Evolutionary conservation across 2,888 invertebrate genomes (phyloP), one percentile per base, ranked within the genome.

Genomic region (Falcaria lacertinaria): DNA sequence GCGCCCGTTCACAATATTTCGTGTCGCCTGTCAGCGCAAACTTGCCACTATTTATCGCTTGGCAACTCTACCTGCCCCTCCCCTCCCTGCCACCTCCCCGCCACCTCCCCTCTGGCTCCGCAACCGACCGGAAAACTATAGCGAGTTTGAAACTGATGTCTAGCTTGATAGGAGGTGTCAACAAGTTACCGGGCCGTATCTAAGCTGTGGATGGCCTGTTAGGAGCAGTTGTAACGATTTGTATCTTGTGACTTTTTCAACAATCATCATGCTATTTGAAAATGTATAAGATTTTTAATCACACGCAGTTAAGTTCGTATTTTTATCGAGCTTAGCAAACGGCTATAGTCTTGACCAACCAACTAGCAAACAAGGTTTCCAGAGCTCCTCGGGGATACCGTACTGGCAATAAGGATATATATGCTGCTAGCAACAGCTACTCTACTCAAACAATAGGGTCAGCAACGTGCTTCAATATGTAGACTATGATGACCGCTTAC

Each of bases 1-100:
- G 37, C 44, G 49, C 52, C 50, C 57, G 53, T 52, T 54, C 62
- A 64, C 62, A 64, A 64, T 64, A 64, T 64, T 63, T 64, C 67
- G 63, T 57, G 65, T 61, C 54, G 60, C 55, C 60, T 66, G 64
- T 65, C 68, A 57, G 53, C 64, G 44, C 59, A 59, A 64, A 69
- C 66, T 67, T 64, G 60, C 58, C 41, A 55, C 60, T 64, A 69
- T 69, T 64, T 66, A 67, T 67, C 62, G 60, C 58, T 48, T 54
- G 54, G 57, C 56, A 61, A 63, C 54, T 62, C 55, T 60, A 54
- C 60, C 53, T 54, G 57, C 52, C 49, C 47, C 45, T 48, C 39
- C 45, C 36, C 37, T 51, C 48, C 1, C 38, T n/a, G n/a, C n/a
- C n/a, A n/a, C 15, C 25, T 37, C 38, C 43, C 35, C 14, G 28